Conservation (phyloP, 2,888 invertebrate species). For the Acronicta psi region DNA sequence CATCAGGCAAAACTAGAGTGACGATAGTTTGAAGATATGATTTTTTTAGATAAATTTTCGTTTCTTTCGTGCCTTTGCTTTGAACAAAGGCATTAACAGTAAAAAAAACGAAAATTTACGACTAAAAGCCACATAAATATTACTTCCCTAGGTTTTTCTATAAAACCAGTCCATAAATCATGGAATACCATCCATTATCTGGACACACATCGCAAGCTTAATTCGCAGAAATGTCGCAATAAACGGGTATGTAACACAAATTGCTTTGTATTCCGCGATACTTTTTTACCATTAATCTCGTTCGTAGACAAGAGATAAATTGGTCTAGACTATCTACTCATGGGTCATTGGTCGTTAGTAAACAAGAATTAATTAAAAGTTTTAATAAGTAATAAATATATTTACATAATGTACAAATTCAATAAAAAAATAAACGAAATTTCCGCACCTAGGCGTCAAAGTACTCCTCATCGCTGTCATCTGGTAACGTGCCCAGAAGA, state of each 20-base stretch:
- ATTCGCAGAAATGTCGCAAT: constrained; percentile 21
- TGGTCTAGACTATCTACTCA: constrained; percentile 9
- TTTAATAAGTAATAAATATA: too few species aligned
- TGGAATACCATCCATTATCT: background rate
- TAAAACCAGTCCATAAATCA: constrained; percentile 1
- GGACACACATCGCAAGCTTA: background rate
- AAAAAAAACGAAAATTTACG: background rate
- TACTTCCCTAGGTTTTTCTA: background rate
- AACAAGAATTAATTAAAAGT: constrained; percentile 8
- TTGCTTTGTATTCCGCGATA: constrained; percentile 16
- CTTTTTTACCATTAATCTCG: constrained; percentile 30
- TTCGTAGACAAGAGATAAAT: constrained; percentile 16
- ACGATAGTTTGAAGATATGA: too few species aligned
- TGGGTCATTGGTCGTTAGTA: constrained; percentile 3
- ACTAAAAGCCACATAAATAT: too few species aligned
- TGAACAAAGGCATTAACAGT: too few species aligned
- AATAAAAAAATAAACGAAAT: too few species aligned
- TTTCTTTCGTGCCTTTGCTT: too few species aligned
- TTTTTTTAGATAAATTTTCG: too few species aligned
- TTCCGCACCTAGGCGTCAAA: too few species aligned
- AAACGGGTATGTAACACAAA: constrained; percentile 16
- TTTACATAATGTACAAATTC: too few species aligned
- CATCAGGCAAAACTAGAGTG: too few species aligned
- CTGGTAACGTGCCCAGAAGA: too few species aligned
- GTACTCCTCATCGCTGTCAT: too few species aligned